phyloP scores from a whole-genome alignment of 2,797 vertebrate species.

The Delichon dasypus region DNA sequence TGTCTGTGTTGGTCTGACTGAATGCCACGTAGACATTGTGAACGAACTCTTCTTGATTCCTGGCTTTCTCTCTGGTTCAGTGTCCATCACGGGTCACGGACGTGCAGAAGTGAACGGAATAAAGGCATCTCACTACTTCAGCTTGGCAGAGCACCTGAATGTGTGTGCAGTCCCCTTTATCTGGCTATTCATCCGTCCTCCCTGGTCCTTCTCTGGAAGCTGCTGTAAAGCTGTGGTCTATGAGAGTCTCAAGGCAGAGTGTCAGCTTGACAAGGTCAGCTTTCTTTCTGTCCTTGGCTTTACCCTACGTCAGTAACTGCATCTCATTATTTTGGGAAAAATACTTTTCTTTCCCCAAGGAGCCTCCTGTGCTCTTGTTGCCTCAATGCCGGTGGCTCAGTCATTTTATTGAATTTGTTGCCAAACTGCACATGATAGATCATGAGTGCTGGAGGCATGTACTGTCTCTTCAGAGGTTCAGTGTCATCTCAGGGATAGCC shows the following conservation, averaged over 20 bases:
- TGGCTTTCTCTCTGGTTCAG: constrained; percentile 63
- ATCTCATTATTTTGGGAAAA: not conserved
- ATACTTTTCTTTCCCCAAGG: not conserved
- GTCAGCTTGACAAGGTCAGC: constrained; percentile 80
- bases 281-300: not conserved
- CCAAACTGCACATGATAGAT: not conserved
- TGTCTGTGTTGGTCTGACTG: not conserved
- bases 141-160: constrained; percentile 87
- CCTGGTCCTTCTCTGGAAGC: constrained; percentile 93
- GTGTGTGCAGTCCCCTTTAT: constrained; percentile 82
- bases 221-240: constrained; percentile 98
- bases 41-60: not conserved
- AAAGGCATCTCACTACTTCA: constrained; percentile 92
- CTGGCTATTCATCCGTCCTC: constrained; percentile 97
- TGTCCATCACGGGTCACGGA: constrained; percentile 88
- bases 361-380: not conserved
- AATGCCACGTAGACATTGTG: not conserved
- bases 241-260: constrained; percentile 88
- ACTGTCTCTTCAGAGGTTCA: not conserved
- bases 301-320: not conserved
- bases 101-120: constrained; percentile 91
- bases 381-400: not conserved
- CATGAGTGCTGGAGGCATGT: not conserved
- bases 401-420: not conserved
- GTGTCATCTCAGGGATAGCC: not conserved